A percentile compares a stretch with the other conserved stretches of the same genome.
Conservation (phyloP, 1,140 invertebrate species). For the Papilio machaon region DNA sequence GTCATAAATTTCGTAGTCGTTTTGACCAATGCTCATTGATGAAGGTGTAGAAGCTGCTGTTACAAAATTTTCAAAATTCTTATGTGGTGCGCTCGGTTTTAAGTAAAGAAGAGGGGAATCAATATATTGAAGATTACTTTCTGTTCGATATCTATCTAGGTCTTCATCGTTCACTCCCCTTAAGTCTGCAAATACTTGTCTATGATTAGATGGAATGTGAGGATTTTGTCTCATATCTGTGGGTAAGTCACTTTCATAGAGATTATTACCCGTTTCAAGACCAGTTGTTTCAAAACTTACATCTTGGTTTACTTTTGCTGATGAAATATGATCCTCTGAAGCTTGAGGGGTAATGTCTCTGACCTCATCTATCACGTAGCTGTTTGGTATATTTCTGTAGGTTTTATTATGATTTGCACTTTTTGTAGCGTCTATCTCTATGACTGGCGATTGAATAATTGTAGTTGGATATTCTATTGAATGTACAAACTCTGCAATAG, state of each 20-base stretch:
- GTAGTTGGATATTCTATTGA: slow-evolving; percentile 86
- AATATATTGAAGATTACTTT: slow-evolving; percentile 76
- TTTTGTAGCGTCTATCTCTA: slow-evolving; percentile 81
- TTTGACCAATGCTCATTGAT: slow-evolving; percentile 49
- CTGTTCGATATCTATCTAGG: slow-evolving; percentile 73
- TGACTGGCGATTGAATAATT: slow-evolving; percentile 84
- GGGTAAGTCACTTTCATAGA: slow-evolving; percentile 62
- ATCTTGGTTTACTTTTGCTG: slow-evolving; percentile 68
- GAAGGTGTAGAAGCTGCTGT: slow-evolving; percentile 50
- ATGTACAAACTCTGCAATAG: slow-evolving; percentile 84
- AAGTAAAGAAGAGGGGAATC: slow-evolving; percentile 80
- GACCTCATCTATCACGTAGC: slow-evolving; percentile 63
- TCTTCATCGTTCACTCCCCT: slow-evolving; percentile 73
- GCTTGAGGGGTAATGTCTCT: slow-evolving; percentile 74
- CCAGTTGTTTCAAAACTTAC: slow-evolving; percentile 75
- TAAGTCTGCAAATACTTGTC: slow-evolving; percentile 68
- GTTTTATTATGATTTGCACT: slow-evolving; percentile 63
- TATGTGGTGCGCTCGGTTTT: slow-evolving; percentile 78
- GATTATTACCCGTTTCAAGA: slow-evolving; percentile 60
- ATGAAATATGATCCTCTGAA: slow-evolving; percentile 74
- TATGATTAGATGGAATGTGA: slow-evolving; percentile 60
- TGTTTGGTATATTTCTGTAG: slow-evolving; percentile 70
- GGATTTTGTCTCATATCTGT: slow-evolving; percentile 52
- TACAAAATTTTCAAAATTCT: slow-evolving; percentile 71
- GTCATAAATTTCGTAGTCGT: slow-evolving; percentile 76